Conservation (phyloP, 2,797 vertebrate species). For the Gallinago solitaria region DNA sequence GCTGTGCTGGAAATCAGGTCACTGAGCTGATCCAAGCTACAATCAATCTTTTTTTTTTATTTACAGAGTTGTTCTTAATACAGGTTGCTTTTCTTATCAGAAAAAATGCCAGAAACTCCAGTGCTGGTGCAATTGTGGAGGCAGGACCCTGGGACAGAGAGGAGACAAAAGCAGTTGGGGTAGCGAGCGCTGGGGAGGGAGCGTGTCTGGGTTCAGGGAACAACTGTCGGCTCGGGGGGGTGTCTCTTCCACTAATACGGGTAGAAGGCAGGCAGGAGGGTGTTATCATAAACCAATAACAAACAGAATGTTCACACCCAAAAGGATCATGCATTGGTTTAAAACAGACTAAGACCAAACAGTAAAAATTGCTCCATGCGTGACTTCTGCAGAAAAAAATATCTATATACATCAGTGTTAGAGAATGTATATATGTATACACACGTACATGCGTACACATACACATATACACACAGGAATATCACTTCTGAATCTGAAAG, state of each 20-base stretch:
- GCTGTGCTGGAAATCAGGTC: not conserved
- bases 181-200: not conserved
- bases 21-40: not conserved
- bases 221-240: not conserved
- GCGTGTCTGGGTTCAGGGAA: fast-evolving
- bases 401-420: not conserved
- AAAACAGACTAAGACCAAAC: not conserved
- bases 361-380: fast-evolving
- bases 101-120: fast-evolving
- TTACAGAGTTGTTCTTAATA: not conserved
- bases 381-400: not conserved
- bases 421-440: not conserved
- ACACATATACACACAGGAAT: not conserved
- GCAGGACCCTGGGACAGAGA: not conserved
- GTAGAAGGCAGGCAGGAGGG: not conserved
- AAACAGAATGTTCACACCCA: not conserved
- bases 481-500: not conserved
- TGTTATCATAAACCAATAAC: not conserved
- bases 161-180: not conserved
- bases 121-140: not conserved
- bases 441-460: too few relatives aligned
- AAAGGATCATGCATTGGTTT: not conserved
- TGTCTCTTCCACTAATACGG: not conserved
- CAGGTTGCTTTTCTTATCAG: not conserved
- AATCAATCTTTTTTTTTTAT: not conserved